Evolutionary conservation across 2,113 vertebrate species (phyloP), one percentile per base, ranked within the genome.

Genomic region (Physeter macrocephalus): DNA sequence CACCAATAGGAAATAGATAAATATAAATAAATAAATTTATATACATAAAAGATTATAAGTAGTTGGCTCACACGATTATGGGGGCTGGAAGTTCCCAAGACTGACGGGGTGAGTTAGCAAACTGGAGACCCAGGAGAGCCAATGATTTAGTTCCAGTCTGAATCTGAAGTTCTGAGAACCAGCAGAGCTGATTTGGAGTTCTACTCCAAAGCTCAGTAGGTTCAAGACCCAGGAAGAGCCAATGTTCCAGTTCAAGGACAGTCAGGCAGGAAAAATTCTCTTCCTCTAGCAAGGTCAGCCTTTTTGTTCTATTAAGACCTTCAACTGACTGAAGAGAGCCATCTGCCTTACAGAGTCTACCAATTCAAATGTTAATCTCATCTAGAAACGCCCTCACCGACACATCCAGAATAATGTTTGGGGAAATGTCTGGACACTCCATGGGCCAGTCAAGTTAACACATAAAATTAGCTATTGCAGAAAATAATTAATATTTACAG

Each of bases 401-500:
- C 61, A 88, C 29, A 91, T 20, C 17, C 34, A 34, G 52, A 78
- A 72, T 84, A 75, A 67, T 61, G n/a, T 61, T 74, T 64, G 43
- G 36, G 1, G 13, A 74, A 81, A n/a, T 71, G 39, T 46, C 31
- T 71, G 31, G 72, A n/a, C n/a, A 72, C 4, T 34, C 31, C 8
- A 57, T 49, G 36, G 29, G 23, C 21, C 75, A 72, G 14, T 52
- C 21, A 90, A 52, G 29, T 18, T 81, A 52, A 92, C 27, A 88
- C 10, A n/a, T 46, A 81, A 64, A 78, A 61, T 71, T 62, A 88
- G 74, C 54, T 74, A 81, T n/a, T 71, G 46, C 34, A 34, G 46
- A 64, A 77, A 90, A 74, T 74, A 52, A 82, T 75, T 75, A 88
- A 77, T 66, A 89, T 78, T 85, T 95, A 89, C 31, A 92, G 43